Percentiles rank a stretch among this genome's conserved stretches.
phyloP scores from a whole-genome alignment of 2,888 invertebrate genomes.

The Eugnorisma glareosa region DNA sequence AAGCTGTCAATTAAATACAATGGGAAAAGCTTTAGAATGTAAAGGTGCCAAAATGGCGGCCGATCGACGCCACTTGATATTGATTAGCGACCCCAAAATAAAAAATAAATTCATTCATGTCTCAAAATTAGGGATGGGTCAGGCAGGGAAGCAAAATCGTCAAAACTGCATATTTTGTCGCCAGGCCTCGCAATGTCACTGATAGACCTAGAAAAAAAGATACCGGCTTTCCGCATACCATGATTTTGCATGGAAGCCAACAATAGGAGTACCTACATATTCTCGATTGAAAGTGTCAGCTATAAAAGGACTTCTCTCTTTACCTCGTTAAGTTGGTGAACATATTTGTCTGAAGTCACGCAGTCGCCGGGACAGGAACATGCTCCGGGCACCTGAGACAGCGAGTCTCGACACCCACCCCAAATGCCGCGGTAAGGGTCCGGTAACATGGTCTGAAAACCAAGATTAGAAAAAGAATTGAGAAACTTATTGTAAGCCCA shows the following conservation, averaged over 20 bases:
- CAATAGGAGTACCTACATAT: not conserved
- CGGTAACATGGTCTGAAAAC: constrained; percentile 94
- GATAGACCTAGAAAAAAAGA: not conserved
- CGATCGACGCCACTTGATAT: not conserved
- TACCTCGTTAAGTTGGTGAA: constrained; percentile 94
- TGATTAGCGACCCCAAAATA: not conserved
- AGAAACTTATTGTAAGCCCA: not conserved
- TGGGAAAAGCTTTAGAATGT: not conserved
- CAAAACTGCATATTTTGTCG: not conserved
- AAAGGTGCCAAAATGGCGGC: not conserved
- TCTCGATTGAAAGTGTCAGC: not conserved
- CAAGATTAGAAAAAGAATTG: not conserved
- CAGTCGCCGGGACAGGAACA: constrained; percentile 93
- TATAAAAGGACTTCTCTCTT: not conserved
- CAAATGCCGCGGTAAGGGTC: constrained; percentile 97
- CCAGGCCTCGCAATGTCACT: not conserved
- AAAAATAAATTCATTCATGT: too few species aligned
- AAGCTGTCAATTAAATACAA: constrained; percentile 86
- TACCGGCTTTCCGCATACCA: not conserved
- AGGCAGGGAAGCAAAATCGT: not conserved
- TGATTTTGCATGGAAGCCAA: not conserved
- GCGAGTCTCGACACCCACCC: constrained; percentile 98
- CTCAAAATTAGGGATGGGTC: not conserved
- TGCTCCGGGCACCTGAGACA: constrained; percentile 92
- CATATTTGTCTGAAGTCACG: constrained; percentile 94